Percentiles rank a stretch among this genome's conserved stretches.
These are phyloP conservation scores for Sardina pilchardus DNA, from an alignment of 2,113 vertebrate genomes.

Conservation along the genomic window DNA sequence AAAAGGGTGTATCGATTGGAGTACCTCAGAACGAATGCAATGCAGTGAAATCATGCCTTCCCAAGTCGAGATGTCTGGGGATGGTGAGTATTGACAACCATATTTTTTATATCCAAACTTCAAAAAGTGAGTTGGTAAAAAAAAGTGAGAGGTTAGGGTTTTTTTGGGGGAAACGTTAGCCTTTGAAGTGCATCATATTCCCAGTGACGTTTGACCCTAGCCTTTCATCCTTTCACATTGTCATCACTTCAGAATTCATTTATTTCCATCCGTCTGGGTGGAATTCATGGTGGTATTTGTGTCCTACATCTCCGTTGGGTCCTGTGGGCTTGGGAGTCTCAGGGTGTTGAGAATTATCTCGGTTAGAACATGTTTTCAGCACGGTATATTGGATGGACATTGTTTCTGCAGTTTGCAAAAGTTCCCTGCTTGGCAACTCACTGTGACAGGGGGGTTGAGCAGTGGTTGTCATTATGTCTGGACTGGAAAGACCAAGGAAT, in stretches of 20 bases:
- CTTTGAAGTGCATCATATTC: conserved; percentile 6
- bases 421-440: neutral
- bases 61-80: neutral
- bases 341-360: neutral
- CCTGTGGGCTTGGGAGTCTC: neutral
- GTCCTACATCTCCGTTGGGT: neutral
- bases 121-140: neutral
- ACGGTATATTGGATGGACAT: neutral
- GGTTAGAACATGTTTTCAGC: neutral
- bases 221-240: conserved; percentile 5
- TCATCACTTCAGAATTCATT: neutral
- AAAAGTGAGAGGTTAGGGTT: neutral
- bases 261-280: neutral
- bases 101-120: neutral
- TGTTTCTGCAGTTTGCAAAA: neutral
- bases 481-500: neutral
- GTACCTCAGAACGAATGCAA: neutral
- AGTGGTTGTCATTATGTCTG: conserved; percentile 5
- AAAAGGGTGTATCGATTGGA: conserved; percentile 40
- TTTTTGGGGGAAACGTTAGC: neutral
- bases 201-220: neutral
- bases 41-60: conserved; percentile 5
- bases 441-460: neutral
- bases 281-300: neutral
- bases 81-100: conserved; percentile 11